phyloP scores from a whole-genome alignment of 2,797 vertebrate genomes.

The Valencia hispanica region DNA sequence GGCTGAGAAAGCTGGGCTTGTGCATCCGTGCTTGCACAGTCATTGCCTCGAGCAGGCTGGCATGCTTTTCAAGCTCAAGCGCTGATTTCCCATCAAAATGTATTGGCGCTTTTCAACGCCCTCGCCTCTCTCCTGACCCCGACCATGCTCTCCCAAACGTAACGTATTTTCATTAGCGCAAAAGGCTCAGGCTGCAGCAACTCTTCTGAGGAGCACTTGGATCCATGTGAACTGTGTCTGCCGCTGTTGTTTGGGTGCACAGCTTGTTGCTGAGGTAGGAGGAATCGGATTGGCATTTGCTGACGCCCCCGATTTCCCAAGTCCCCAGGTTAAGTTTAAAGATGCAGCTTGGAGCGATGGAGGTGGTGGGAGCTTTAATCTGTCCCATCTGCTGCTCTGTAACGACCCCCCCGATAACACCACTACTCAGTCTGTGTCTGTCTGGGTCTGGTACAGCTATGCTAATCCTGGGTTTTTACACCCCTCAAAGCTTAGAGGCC shows the following conservation, averaged over 20 bases:
- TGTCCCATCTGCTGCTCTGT: constrained; percentile 75
- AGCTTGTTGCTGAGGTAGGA: constrained; percentile 60
- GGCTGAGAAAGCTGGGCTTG: constrained; percentile 36
- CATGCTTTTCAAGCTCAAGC: not conserved
- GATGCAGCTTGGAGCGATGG: constrained; percentile 26
- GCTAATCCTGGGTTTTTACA: constrained; percentile 73
- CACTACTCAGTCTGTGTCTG: constrained; percentile 66
- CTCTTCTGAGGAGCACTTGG: not conserved
- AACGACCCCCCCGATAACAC: constrained; percentile 40
- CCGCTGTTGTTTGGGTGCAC: not conserved
- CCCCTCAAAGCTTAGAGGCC: constrained; percentile 54
- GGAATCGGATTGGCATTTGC: constrained; percentile 59
- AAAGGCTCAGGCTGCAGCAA: not conserved
- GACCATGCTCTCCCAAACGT: not conserved
- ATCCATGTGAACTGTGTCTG: not conserved
- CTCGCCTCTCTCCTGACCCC: not conserved
- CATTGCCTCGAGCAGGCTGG: constrained; percentile 31
- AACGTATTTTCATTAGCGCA: not conserved
- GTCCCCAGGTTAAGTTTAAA: constrained; percentile 62
- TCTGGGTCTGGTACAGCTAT: constrained; percentile 79
- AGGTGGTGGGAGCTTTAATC: constrained; percentile 62
- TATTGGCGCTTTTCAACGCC: not conserved
- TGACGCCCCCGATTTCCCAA: constrained; percentile 65
- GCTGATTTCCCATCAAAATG: not conserved
- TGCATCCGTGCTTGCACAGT: constrained; percentile 20